Percentiles rank a stretch among this genome's conserved stretches.
Conservation (phyloP, 2,113 vertebrate genomes). For the Pyxicephalus adspersus region DNA sequence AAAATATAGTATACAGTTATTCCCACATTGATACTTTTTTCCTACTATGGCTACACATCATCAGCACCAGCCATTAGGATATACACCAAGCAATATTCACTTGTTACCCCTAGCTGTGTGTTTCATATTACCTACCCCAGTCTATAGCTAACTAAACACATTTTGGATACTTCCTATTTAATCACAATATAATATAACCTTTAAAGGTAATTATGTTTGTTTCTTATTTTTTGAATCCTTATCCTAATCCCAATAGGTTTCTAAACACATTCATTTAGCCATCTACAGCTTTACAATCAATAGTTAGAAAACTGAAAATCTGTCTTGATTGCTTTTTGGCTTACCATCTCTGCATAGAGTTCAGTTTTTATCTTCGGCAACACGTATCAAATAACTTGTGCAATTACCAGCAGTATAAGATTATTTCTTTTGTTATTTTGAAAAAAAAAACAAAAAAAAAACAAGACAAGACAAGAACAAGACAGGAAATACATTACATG, state of each 20-base stretch:
- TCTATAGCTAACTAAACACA: neutral
- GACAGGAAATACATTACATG: neutral
- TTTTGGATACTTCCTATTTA: neutral
- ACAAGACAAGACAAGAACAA: no score
- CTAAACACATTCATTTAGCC: neutral
- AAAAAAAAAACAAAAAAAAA: neutral
- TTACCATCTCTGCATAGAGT: neutral
- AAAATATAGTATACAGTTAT: no score
- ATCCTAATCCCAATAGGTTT: neutral
- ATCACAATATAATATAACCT: neutral
- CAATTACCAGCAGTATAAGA: neutral
- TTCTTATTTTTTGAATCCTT: neutral
- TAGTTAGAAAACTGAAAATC: neutral
- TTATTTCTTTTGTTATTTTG: neutral
- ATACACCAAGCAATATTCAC: no score
- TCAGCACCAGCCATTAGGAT: no score
- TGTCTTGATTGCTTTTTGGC: slow-evolving; percentile 3
- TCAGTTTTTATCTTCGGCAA: neutral
- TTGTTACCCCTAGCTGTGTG: neutral
- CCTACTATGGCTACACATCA: no score
- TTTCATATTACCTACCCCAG: neutral
- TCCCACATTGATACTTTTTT: no score
- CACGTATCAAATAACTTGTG: neutral
- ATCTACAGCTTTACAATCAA: neutral
- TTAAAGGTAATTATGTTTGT: neutral